Evolutionary conservation across 2,113 vertebrate genomes (phyloP), one percentile per base, ranked within the genome.

Genomic region (Cochlearius cochlearius): DNA sequence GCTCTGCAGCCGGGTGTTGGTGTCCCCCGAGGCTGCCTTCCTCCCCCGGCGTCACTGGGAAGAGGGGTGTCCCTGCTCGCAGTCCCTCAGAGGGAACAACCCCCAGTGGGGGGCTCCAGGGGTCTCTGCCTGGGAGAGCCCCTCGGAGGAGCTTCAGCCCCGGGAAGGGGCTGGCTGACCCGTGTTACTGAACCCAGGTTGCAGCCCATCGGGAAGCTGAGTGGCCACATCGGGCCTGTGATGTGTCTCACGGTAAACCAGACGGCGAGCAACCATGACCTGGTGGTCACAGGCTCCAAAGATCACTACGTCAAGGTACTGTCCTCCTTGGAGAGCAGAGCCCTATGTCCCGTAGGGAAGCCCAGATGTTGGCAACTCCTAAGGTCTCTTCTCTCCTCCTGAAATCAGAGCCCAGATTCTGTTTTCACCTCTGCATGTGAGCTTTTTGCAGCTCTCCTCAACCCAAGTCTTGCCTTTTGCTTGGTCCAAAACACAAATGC

Each of bases 221-320:
- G 98, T 0, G 99, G 99, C 52, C 99, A 99, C 98, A 99, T 99
- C 2, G 99, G 99, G 19, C 99, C 99, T 0, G 99, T 99, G 95
- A 99, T 99, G 99, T 99, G 99, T 94, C 98, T 99, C 69, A 99
- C 99, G 0, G 99, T 99, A 93, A 99, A 98, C 93, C 99, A 98
- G 97, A 99, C 99, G 0, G 81, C 98, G 8, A 98, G 97, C 90
- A 99, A 99, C 90, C 99, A 99, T 12, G 99, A 99, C 97, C 98
- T 99, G 96, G 99, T 99, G 85, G 99, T 99, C 95, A 99, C 99
- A 1, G 99, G 99, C 86, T 99, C 99, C 93, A 99, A 99, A 95
- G 99, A 99, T 96, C 99, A 99, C 96, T 99, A 99, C 0, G 99
- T 99, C 82, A 99, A 99, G 99, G 99, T 99, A 98, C 22, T 13